A percentile compares a stretch with the other conserved stretches of the same genome.
phyloP scores from a whole-genome alignment of 2,797 vertebrate genomes.

The Hemitrygon akajei region DNA sequence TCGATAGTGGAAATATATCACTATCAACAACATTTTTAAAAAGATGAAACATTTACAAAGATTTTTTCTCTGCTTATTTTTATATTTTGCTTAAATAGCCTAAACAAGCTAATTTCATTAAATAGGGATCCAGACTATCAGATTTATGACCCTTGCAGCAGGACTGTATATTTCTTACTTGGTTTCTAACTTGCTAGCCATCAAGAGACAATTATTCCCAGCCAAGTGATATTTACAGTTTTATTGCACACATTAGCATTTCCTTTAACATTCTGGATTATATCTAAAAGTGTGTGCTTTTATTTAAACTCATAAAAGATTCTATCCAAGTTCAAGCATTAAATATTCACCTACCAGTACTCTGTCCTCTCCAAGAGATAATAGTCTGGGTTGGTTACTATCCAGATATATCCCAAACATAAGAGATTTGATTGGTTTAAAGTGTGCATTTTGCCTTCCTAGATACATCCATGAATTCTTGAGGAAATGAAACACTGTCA shows the following conservation, averaged over 20 bases:
- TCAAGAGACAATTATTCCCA: not conserved
- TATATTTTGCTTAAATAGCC: not conserved
- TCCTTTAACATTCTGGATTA: not conserved
- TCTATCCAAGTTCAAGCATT: not conserved
- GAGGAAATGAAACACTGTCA: conserved; percentile 64
- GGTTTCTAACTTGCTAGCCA: not conserved
- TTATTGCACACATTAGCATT: not conserved
- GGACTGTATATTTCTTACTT: not conserved
- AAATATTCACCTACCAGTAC: conserved; percentile 62
- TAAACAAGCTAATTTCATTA: conserved; percentile 28
- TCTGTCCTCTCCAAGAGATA: conserved; percentile 80
- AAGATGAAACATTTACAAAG: not conserved
- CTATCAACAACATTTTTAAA: not conserved
- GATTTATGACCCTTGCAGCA: not conserved
- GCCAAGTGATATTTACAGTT: not conserved
- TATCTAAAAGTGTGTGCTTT: not conserved
- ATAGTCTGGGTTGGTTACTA: conserved; percentile 66
- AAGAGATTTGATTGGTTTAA: conserved; percentile 72
- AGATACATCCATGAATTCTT: conserved; percentile 63
- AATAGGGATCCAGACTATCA: not conserved
- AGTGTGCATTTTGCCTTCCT: conserved; percentile 77
- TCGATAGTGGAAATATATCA: not conserved
- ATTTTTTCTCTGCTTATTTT: not conserved
- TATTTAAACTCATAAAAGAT: not conserved
- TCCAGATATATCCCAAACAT: conserved; percentile 78